phyloP scores from a whole-genome alignment of 2,113 vertebrate genomes.

The Naja naja region DNA sequence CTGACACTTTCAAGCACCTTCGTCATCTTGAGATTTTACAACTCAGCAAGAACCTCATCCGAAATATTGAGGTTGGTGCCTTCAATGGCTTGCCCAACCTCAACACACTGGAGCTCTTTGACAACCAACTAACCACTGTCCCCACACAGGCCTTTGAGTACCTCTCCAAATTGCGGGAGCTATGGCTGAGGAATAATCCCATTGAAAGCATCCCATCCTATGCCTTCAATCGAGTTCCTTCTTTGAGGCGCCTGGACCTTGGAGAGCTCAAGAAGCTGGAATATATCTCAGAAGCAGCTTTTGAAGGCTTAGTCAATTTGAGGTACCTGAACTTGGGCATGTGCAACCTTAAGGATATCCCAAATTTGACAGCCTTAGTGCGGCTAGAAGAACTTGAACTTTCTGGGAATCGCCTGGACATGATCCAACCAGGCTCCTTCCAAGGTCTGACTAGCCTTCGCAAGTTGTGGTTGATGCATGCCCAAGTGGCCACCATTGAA shows the following conservation, averaged over 20 bases:
- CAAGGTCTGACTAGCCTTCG: conserved; percentile 86
- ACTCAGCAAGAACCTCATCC: conserved; percentile 92
- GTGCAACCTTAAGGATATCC: conserved; percentile 97
- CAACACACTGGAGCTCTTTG: conserved; percentile 96
- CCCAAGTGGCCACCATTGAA: conserved; percentile 91
- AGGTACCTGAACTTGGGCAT: conserved; percentile 94
- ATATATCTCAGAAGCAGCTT: conserved; percentile 94
- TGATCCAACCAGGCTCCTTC: conserved; percentile 89
- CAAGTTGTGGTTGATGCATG: conserved; percentile 97
- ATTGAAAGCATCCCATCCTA: conserved; percentile 94
- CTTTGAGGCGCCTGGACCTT: conserved; percentile 87
- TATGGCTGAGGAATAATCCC: conserved; percentile 95
- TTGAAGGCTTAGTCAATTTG: conserved; percentile 90
- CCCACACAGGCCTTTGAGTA: conserved; percentile 96
- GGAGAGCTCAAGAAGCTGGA: conserved; percentile 93
- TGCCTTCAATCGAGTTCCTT: conserved; percentile 95
- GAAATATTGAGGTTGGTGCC: conserved; percentile 93
- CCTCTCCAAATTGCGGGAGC: conserved; percentile 92
- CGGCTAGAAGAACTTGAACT: conserved; percentile 91
- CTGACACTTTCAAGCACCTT: conserved; percentile 95
- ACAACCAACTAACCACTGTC: conserved; percentile 92
- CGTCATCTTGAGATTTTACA: conserved; percentile 95
- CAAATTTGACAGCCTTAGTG: conserved; percentile 88
- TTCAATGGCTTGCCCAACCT: conserved; percentile 97
- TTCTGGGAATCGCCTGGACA: conserved; percentile 86